Evolutionary conservation across 2,888 invertebrate genomes (phyloP), one percentile per base, ranked within the genome.

Genomic region (Rhorus exstirpatorius): DNA sequence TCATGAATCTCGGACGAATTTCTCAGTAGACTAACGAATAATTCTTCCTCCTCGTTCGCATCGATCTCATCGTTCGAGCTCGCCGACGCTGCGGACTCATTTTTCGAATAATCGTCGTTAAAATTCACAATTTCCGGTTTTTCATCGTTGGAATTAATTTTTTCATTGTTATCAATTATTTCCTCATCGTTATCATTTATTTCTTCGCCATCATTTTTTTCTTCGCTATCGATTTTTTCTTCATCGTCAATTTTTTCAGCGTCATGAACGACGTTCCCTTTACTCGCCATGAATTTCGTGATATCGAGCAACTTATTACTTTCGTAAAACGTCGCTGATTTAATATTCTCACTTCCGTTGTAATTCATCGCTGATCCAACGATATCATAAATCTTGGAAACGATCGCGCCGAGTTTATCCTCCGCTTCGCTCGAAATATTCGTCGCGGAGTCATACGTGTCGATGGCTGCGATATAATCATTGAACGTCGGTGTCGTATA

Each of bases 331-430:
- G 44, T 65, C 26, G 60, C 38, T n/a, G 65, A 35, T 17, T 76
- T 26, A 17, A 21, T 44, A n/a, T n/a, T 46, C n/a, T 68, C 63
- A 51, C 19, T 35, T 19, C 19, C 75, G 10, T 79, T 83, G 1
- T 58, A 71, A 55, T 84, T 87, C 6, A 88, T 46, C 8, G 61
- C 35, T 3, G 84, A 84, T n/a, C 85, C 76, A 7, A 92, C 82
- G 35, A 92, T 87, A 3, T 76, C 70, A 26, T 88, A 86, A 58
- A 92, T 80, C 67, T 84, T 89, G 0, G 87, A 86, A 26, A 92
- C 81, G 72, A 92, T 77, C 0, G 87, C 58, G 49, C 88, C 81
- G 6, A 89, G 58, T 63, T 86, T 49, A 8, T 58, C 58, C 8
- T 31, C 26, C 19, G 14, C 44, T 14, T 51, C 72, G 12, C 49